Conservation (phyloP, 2,113 vertebrate genomes). For the Alexandromys fortis region DNA sequence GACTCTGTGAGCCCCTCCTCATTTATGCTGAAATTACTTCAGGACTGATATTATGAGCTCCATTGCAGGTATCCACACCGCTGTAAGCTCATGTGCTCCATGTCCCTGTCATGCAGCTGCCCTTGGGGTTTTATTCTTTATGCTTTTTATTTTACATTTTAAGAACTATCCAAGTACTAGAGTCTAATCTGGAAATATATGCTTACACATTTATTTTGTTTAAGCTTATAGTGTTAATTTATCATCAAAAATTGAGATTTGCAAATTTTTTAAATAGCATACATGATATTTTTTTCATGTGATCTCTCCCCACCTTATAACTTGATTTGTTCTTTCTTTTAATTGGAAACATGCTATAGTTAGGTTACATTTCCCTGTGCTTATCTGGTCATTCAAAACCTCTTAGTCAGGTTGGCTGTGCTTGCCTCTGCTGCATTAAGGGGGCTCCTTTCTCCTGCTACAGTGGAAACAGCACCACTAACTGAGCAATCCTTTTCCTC, state of each 20-base stretch:
- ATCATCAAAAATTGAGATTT: neutral
- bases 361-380: neutral
- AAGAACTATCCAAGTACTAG: neutral
- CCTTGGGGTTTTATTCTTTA: neutral
- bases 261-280: neutral
- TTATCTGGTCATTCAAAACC: neutral
- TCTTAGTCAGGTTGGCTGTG: neutral
- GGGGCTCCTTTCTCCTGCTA: neutral
- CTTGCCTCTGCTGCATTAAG: neutral
- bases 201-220: slow-evolving; percentile 23
- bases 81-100: no score
- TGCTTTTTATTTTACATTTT: neutral
- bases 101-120: neutral
- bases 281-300: neutral
- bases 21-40: neutral
- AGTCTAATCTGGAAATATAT: neutral
- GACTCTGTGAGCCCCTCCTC: no score
- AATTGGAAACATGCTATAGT: neutral
- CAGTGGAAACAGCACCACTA: neutral
- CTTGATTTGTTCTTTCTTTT: neutral
- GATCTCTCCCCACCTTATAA: neutral
- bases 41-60: neutral
- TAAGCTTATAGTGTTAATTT: neutral
- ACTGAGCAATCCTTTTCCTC: neutral
- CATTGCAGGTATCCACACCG: neutral